A percentile compares a stretch with the other conserved stretches of the same genome.
phyloP scores from a whole-genome alignment of 2,888 invertebrate genomes.

The Nymphalis polychloros region DNA sequence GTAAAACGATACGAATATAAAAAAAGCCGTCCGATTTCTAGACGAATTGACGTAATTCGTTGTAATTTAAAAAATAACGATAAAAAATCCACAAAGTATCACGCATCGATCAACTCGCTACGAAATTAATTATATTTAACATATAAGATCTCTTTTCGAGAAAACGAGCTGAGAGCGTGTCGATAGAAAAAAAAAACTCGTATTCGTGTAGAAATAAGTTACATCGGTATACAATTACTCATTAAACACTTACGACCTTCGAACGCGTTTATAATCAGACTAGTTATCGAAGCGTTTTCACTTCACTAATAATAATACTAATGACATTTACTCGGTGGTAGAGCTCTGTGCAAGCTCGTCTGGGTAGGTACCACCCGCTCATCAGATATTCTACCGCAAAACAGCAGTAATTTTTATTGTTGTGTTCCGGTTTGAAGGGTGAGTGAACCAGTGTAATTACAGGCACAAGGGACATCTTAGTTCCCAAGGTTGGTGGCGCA shows the following conservation, averaged over 20 bases:
- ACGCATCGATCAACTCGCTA: conserved; percentile 77
- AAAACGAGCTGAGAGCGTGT: conserved; percentile 74
- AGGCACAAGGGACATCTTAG: too few relatives aligned
- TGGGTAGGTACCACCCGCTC: too few relatives aligned
- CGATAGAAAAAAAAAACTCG: conserved; percentile 63
- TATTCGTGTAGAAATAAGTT: conserved; percentile 77
- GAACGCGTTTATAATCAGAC: conserved; percentile 44
- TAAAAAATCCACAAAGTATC: conserved; percentile 61
- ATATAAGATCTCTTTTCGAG: conserved; percentile 80
- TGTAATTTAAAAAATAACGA: conserved; percentile 74
- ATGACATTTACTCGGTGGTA: too few relatives aligned
- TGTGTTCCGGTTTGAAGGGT: too few relatives aligned
- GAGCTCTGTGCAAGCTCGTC: too few relatives aligned
- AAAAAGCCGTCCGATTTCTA: conserved; percentile 64
- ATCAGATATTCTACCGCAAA: too few relatives aligned
- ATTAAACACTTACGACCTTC: conserved; percentile 72
- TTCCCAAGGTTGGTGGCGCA: too few relatives aligned
- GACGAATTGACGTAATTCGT: conserved; percentile 71
- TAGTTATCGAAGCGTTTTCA: conserved; percentile 24
- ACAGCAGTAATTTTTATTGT: too few relatives aligned
- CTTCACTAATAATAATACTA: conserved; percentile 12
- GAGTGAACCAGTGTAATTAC: too few relatives aligned
- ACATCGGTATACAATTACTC: conserved; percentile 77
- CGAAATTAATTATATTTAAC: conserved; percentile 79
- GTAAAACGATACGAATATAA: conserved; percentile 61